These are phyloP conservation scores for Diplodus sargus DNA, from an alignment of 2,797 vertebrate genomes.

Conservation along the genomic window DNA sequence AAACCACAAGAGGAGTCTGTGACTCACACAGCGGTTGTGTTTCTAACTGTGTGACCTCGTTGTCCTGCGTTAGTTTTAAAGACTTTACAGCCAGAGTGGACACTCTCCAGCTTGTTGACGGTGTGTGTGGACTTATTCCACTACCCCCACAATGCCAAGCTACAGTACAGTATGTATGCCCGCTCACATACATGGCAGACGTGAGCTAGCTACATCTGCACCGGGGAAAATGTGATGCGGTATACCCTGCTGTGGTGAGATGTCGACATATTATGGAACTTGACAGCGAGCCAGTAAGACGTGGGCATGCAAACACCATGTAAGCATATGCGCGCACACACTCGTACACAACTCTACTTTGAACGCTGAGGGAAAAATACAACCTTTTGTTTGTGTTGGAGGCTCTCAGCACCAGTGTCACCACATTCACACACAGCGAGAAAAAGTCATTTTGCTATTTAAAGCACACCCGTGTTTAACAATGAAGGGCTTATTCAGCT, in stretches of 20 bases:
- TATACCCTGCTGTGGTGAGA: constrained; percentile 44
- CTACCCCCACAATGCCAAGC: constrained; percentile 50
- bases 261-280: constrained; percentile 58
- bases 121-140: constrained; percentile 67
- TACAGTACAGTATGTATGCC: constrained; percentile 65
- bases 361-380: constrained; percentile 73
- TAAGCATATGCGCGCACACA: constrained; percentile 60
- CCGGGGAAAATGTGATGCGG: constrained; percentile 78
- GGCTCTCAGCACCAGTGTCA: constrained; percentile 45
- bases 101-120: constrained; percentile 62
- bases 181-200: constrained; percentile 73
- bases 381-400: constrained; percentile 77
- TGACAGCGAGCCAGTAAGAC: constrained; percentile 51
- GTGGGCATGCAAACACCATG: constrained; percentile 50
- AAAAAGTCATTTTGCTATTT: constrained; percentile 71
- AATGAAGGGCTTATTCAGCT: constrained; percentile 68
- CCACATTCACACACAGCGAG: constrained; percentile 54
- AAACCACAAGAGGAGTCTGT: constrained; percentile 44
- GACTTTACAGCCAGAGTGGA: constrained; percentile 65
- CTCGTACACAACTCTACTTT: constrained; percentile 39
- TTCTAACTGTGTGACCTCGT: constrained; percentile 66
- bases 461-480: constrained; percentile 62
- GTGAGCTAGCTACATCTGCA: constrained; percentile 62
- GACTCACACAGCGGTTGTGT: constrained; percentile 57
- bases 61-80: constrained; percentile 66